Evolutionary conservation across 2,797 vertebrate genomes (phyloP).

Genomic region (Gymnothorax reevesii): DNA sequence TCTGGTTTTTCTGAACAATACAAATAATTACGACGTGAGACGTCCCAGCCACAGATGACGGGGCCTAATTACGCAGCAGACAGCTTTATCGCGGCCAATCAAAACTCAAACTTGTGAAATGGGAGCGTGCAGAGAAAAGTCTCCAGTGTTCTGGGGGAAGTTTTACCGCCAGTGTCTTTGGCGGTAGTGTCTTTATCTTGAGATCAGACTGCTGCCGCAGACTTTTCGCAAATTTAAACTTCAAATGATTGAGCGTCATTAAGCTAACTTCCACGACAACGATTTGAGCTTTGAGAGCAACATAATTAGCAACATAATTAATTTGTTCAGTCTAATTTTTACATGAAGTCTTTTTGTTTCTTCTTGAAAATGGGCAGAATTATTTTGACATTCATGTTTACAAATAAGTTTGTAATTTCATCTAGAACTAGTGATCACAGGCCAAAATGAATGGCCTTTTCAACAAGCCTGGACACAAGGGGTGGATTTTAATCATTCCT

Average conservation of each 20-base stretch:
- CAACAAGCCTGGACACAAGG: neutral
- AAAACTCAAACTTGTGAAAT: constrained; percentile 50
- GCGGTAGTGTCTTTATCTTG: constrained; percentile 45
- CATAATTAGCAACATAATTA: too few species aligned
- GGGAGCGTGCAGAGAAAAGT: constrained; percentile 37
- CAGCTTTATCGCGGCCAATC: constrained; percentile 56
- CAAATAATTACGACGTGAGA: constrained; percentile 50
- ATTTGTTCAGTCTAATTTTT: constrained; percentile 31
- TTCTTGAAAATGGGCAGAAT: constrained; percentile 12
- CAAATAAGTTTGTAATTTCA: neutral
- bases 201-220: constrained; percentile 47
- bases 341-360: neutral
- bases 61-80: constrained; percentile 53
- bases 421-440: neutral
- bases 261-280: constrained; percentile 32
- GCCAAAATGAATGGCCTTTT: neutral
- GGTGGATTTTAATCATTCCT: constrained; percentile 17
- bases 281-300: constrained; percentile 43
- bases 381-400: neutral
- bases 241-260: constrained; percentile 36
- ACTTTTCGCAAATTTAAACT: constrained; percentile 44
- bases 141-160: constrained; percentile 43
- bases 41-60: constrained; percentile 38
- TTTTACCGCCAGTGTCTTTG: constrained; percentile 45
- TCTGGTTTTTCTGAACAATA: constrained; percentile 55